phyloP scores from a whole-genome alignment of 2,888 invertebrate genomes.

The Sialis fuliginosa region DNA sequence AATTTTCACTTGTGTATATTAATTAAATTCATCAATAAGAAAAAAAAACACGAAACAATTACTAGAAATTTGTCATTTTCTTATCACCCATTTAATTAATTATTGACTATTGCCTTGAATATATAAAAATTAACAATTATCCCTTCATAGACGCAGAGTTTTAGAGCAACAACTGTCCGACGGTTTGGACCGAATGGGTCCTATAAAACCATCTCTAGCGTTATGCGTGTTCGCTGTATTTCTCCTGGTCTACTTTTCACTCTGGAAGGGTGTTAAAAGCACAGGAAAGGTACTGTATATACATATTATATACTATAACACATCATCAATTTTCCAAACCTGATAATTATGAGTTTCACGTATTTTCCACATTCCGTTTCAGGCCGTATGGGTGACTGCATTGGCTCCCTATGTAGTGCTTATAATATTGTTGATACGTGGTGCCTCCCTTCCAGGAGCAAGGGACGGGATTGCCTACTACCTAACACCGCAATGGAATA shows the following conservation, averaged over 20 bases:
- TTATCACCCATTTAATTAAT: no score
- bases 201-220: constrained; percentile 76
- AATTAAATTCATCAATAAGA: no score
- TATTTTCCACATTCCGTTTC: constrained; percentile 6
- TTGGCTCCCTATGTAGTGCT: constrained; percentile 82
- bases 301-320: no score
- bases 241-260: constrained; percentile 82
- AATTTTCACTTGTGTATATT: no score
- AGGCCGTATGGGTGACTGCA: constrained; percentile 93
- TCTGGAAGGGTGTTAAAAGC: constrained; percentile 89
- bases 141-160: constrained; percentile 55
- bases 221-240: constrained; percentile 83
- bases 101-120: no score
- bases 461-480: constrained; percentile 74
- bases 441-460: constrained; percentile 73
- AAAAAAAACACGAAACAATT: no score
- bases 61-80: no score
- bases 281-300: constrained; percentile 61
- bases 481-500: constrained; percentile 77
- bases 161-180: constrained; percentile 66
- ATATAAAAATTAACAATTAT: neutral
- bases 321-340: neutral
- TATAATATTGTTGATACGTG: constrained; percentile 65
- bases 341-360: neutral
- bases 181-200: constrained; percentile 75